Conservation (phyloP, 2,113 vertebrate genomes). For the Ptyas mucosa region DNA sequence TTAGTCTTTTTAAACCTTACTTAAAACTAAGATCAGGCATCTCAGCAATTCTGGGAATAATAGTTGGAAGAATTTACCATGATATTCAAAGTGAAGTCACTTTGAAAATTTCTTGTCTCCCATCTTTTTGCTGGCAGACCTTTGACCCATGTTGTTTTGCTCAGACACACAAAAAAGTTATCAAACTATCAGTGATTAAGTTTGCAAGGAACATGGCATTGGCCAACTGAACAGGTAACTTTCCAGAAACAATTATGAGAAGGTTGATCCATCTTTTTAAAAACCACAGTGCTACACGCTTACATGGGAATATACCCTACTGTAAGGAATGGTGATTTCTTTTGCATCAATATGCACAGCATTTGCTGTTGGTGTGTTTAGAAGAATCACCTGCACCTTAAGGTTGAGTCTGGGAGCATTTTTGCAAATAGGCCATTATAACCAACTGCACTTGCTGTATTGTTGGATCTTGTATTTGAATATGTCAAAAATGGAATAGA, state of each 20-base stretch:
- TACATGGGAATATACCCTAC: background rate
- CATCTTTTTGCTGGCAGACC: background rate
- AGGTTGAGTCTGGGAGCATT: background rate
- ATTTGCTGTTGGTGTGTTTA: background rate
- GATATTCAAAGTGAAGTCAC: constrained; percentile 21
- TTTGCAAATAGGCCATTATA: rapidly evolving
- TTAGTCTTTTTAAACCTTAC: background rate
- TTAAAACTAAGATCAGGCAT: background rate
- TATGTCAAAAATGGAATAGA: background rate
- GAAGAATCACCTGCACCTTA: background rate
- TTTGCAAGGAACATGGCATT: rapidly evolving
- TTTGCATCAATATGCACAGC: background rate
- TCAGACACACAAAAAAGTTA: constrained; percentile 1
- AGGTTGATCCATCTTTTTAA: background rate
- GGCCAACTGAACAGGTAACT: background rate
- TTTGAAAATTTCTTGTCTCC: rapidly evolving
- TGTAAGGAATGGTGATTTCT: background rate
- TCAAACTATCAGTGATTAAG: rapidly evolving
- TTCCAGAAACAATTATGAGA: background rate
- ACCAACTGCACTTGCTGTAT: rapidly evolving
- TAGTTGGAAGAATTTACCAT: constrained; percentile 3
- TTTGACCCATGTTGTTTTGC: constrained; percentile 11
- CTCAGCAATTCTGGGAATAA: background rate
- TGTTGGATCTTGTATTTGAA: background rate
- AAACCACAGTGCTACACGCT: background rate